Conservation (phyloP, 2,888 invertebrate genomes). For the Petrophora chlorosata region DNA sequence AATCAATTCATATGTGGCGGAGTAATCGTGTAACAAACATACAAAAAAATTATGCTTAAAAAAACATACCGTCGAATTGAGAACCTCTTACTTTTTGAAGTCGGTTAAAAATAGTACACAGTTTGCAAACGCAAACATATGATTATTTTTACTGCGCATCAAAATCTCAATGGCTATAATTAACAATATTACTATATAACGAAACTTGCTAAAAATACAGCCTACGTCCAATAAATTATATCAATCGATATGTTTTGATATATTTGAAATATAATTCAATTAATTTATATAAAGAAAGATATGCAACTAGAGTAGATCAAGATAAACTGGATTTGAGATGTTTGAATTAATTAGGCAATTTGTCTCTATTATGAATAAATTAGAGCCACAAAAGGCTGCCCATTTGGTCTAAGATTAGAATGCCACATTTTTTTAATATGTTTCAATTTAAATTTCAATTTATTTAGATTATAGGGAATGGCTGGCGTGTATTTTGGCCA, state of each 20-base stretch:
- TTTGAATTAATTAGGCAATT: not conserved
- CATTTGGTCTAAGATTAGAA: not conserved
- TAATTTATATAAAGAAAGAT: slow-evolving; percentile 5
- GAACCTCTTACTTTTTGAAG: too few relatives aligned
- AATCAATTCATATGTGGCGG: too few relatives aligned
- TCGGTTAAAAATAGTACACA: too few relatives aligned
- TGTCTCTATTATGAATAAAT: slow-evolving; percentile 1
- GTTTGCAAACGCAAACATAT: too few relatives aligned
- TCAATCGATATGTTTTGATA: slow-evolving; percentile 9
- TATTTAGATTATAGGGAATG: too few relatives aligned
- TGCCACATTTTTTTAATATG: too few relatives aligned
- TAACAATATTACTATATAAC: slow-evolving; percentile 4
- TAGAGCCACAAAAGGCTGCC: not conserved
- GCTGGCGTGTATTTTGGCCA: too few relatives aligned
- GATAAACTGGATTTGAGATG: not conserved
- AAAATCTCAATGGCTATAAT: slow-evolving; percentile 9
- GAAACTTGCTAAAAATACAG: slow-evolving; percentile 3
- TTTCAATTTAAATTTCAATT: too few relatives aligned
- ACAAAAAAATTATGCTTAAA: too few relatives aligned
- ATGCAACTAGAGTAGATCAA: slow-evolving; percentile 2
- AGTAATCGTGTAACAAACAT: too few relatives aligned
- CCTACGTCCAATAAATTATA: slow-evolving; percentile 15
- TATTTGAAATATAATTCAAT: slow-evolving; percentile 1
- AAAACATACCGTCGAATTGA: too few relatives aligned
- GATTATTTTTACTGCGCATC: slow-evolving; percentile 6